A percentile compares a stretch with the other conserved stretches of the same genome.
These are phyloP conservation scores for Xestia rhomboidea DNA, from an alignment of 2,888 invertebrate species.

Conservation along the genomic window DNA sequence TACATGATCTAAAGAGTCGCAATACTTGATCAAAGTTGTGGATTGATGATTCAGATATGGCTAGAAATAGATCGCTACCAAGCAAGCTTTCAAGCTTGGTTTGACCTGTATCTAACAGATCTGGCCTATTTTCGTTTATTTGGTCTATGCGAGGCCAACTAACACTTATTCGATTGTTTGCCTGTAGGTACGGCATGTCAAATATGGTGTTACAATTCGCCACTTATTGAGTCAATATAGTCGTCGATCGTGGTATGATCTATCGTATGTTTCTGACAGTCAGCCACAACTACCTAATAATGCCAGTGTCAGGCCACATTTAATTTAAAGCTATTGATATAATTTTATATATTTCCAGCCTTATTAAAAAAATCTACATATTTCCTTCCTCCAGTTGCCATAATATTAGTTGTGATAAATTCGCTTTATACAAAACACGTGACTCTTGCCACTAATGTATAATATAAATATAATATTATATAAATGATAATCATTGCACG, in stretches of 20 bases:
- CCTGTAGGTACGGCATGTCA: background rate
- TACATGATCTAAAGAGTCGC: constrained; percentile 1
- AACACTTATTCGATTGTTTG: constrained; percentile 8
- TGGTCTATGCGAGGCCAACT: constrained; percentile 2
- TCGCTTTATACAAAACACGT: constrained; percentile 65
- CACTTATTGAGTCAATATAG: constrained; percentile 11
- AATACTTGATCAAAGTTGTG: background rate
- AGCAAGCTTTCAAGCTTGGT: constrained; percentile 4
- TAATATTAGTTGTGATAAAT: constrained; percentile 73
- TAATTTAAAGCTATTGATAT: constrained; percentile 56
- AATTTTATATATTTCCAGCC: constrained; percentile 60
- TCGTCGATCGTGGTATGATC: background rate
- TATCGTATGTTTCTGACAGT: constrained; percentile 6
- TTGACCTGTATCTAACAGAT: background rate
- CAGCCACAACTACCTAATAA: background rate
- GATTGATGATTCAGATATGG: background rate
- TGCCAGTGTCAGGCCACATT: constrained; percentile 7
- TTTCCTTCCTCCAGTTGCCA: constrained; percentile 57
- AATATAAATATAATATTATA: constrained; percentile 68
- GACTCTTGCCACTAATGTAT: constrained; percentile 63
- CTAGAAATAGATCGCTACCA: constrained; percentile 1
- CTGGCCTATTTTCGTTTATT: constrained; percentile 25
- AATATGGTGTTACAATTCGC: constrained; percentile 21
- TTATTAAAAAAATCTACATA: constrained; percentile 33
- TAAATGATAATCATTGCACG: constrained; percentile 77